These are phyloP conservation scores for Austrofundulus limnaeus DNA, from an alignment of 2,113 vertebrate genomes.

Conservation along the genomic window DNA sequence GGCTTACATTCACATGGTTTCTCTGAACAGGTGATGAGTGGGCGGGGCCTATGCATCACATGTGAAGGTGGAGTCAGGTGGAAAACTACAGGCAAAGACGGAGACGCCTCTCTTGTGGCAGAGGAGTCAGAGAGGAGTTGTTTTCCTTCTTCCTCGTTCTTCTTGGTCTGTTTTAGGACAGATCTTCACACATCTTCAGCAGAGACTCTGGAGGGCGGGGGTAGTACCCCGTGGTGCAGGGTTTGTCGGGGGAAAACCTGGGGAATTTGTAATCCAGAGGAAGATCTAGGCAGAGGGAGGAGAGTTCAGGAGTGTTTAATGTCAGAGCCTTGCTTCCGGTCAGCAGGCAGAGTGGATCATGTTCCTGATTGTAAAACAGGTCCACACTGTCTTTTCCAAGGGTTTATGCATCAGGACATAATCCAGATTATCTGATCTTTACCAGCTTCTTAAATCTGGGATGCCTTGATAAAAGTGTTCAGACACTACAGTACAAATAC, in stretches of 20 bases:
- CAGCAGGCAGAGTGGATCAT: too few relatives aligned
- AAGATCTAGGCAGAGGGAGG: conserved; percentile 79
- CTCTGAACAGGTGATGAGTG: conserved; percentile 54
- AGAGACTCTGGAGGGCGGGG: conserved; percentile 87
- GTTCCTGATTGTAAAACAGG: too few relatives aligned
- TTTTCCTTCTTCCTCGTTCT: background rate
- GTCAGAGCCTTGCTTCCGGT: too few relatives aligned
- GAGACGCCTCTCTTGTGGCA: conserved; percentile 67
- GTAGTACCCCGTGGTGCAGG: conserved; percentile 88
- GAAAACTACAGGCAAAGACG: conserved; percentile 49
- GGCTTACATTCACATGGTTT: conserved; percentile 76
- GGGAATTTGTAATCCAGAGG: conserved; percentile 93
- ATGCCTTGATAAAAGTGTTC: too few relatives aligned
- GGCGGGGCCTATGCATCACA: conserved; percentile 46
- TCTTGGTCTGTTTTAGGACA: conserved; percentile 46
- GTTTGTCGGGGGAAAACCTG: conserved; percentile 87
- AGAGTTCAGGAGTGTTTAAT: background rate
- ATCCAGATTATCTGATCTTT: too few relatives aligned
- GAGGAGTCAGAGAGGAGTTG: conserved; percentile 41
- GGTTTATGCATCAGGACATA: too few relatives aligned
- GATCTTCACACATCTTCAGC: conserved; percentile 76
- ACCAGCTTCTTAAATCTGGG: too few relatives aligned
- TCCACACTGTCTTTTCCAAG: too few relatives aligned
- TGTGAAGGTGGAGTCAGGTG: conserved; percentile 36
- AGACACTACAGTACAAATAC: too few relatives aligned